Evolutionary conservation across 2,797 vertebrate genomes (phyloP), one percentile per base, ranked within the genome.

Genomic region (Stomatorhinus walkeri): DNA sequence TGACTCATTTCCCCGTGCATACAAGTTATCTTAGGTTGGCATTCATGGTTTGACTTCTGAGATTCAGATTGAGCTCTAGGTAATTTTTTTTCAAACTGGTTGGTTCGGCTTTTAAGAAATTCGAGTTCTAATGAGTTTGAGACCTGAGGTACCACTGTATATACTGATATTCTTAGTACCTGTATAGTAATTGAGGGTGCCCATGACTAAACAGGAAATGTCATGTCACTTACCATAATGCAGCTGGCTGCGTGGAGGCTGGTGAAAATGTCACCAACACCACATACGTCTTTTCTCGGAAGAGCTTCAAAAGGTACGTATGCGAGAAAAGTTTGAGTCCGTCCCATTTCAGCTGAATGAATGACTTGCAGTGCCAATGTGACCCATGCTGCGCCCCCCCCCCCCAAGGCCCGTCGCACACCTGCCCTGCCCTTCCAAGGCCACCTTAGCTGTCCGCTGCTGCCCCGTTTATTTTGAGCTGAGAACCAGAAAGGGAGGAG

Each of bases 261-360:
- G 98, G 97, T 85, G 98, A 99, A 91, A 97, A 97, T 22, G 93
- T 99, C 72, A 97, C 95, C 36, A 99, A 98, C 90, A 99, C 98
- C 46, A 99, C 98, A 0, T 99, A 98, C 1, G 94, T 99, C 49
- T 99, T 99, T 94, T 98, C 97, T 91, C 97, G 98, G 91, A 99
- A 96, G 92, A 94, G 96, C 89, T 95, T 99, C 0, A 99, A 97
- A 93, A 97, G 98, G 98, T 99, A 92, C 0, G 91, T 7, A 1
- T 61, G 84, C 0, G 40, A 46, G 36, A 40, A 46, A 43, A 6
- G 16, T 5, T 36, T 36, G 32, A 5, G 16, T 79, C 16, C 36
- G 14, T 5, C 72, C 36, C 72, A 6, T 40, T 43, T 87, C 88
- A 24, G 4, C 4, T 6, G 43, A 12, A 12, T 51, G 22, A 51